phyloP scores from a whole-genome alignment of 2,113 vertebrate genomes.

The Chascanopsetta lugubris region DNA sequence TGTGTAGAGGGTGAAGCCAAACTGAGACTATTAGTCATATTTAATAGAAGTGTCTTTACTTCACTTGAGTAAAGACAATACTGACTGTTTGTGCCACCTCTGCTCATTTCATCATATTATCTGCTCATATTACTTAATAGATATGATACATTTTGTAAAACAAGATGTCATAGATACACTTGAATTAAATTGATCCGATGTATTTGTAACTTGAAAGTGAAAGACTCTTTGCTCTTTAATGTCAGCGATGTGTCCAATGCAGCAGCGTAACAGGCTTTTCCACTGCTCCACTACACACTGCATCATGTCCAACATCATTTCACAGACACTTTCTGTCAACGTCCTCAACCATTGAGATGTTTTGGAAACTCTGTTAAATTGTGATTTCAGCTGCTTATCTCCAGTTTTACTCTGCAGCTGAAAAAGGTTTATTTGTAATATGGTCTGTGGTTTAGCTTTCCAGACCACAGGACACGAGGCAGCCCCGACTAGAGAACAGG shows the following conservation, averaged over 20 bases:
- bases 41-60: not conserved
- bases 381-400: not conserved
- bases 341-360: too few relatives aligned
- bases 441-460: constrained; percentile 48
- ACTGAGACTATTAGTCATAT: not conserved
- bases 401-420: not conserved
- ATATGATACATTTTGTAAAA: too few relatives aligned
- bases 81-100: too few relatives aligned
- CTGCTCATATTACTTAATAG: too few relatives aligned
- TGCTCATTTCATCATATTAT: too few relatives aligned
- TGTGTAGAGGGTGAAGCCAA: not conserved
- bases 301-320: not conserved
- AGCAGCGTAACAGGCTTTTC: constrained; percentile 24
- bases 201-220: not conserved
- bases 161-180: too few relatives aligned
- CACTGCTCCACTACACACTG: constrained; percentile 1
- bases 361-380: not conserved
- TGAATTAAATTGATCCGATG: not conserved
- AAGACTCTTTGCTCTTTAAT: constrained; percentile 7
- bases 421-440: constrained; percentile 34
- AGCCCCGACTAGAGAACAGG: constrained; percentile 41
- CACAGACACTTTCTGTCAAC: too few relatives aligned
- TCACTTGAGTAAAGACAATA: not conserved
- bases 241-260: constrained; percentile 14
- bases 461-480: constrained; percentile 54